Evolutionary conservation across 2,888 invertebrate genomes (phyloP).

Genomic region (Campaea margaritaria): DNA sequence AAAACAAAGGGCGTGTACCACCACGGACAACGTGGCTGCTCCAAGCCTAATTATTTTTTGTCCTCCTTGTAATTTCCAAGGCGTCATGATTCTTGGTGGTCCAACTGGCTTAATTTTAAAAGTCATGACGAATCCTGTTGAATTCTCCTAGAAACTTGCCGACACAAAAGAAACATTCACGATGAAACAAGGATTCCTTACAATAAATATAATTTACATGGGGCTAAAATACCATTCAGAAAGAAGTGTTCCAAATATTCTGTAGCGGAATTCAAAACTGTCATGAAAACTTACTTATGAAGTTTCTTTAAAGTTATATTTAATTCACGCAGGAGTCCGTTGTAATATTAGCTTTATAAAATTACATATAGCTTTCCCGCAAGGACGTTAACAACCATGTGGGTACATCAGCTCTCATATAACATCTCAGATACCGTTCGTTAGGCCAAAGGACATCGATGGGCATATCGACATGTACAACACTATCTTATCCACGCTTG

Average conservation of each 20-base stretch:
- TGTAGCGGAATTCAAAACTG: not conserved
- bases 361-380: not conserved
- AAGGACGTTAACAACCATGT: not conserved
- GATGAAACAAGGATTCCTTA: too few relatives aligned
- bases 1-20: slow-evolving; percentile 11
- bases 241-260: too few relatives aligned
- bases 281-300: not conserved
- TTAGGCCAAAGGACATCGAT: slow-evolving; percentile 18
- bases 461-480: slow-evolving; percentile 23
- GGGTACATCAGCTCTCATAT: slow-evolving; percentile 4
- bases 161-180: too few relatives aligned
- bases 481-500: slow-evolving; percentile 28
- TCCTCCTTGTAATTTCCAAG: slow-evolving; percentile 23
- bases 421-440: slow-evolving; percentile 8
- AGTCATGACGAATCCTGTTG: not conserved
- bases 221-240: too few relatives aligned
- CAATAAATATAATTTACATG: too few relatives aligned
- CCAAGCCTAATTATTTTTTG: slow-evolving; percentile 25
- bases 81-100: slow-evolving; percentile 25
- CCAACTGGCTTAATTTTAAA: slow-evolving; percentile 6
- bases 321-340: too few relatives aligned
- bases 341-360: not conserved
- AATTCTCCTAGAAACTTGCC: not conserved
- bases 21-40: slow-evolving; percentile 20
- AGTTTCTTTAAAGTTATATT: too few relatives aligned